Conservation (phyloP, 53 echinoderm and acorn worm genomes). For the Antedon mediterranea region DNA sequence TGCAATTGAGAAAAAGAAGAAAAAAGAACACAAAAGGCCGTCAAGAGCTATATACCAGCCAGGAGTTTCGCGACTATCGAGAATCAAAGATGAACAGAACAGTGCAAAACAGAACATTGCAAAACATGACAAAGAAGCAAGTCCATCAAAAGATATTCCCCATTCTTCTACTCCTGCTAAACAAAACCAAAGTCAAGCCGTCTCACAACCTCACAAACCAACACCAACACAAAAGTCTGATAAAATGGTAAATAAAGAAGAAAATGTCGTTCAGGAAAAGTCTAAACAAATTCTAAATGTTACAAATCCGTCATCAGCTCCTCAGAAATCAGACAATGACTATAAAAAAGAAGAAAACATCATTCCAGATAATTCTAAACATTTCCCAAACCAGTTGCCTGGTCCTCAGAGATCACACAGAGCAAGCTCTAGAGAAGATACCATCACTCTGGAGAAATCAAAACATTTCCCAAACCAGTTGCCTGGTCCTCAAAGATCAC, state of each 20-base stretch:
- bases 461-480: not conserved
- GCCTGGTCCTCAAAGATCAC: not conserved
- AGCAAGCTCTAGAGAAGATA: not conserved
- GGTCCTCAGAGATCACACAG: not conserved
- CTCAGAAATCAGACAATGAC: not conserved
- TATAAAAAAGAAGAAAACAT: not conserved
- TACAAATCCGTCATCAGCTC: not conserved
- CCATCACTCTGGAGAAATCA: not conserved
- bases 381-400: not conserved
- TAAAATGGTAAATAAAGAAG: not conserved
- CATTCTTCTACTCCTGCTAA: not conserved
- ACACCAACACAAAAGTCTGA: too few species aligned
- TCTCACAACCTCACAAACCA: not conserved
- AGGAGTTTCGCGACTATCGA: not conserved
- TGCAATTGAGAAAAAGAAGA: not conserved
- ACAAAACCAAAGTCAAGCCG: not conserved
- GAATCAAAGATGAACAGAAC: not conserved
- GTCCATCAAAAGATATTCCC: not conserved
- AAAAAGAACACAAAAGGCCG: not conserved
- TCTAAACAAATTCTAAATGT: too few species aligned
- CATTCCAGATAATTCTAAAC: not conserved
- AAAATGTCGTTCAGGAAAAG: not conserved
- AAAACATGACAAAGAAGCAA: not conserved
- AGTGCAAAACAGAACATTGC: too few species aligned
- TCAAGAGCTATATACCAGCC: not conserved